Base-by-base conservation (phyloP, 2,113 vertebrate genomes). In the Datnioides undecimradiatus region DNA sequence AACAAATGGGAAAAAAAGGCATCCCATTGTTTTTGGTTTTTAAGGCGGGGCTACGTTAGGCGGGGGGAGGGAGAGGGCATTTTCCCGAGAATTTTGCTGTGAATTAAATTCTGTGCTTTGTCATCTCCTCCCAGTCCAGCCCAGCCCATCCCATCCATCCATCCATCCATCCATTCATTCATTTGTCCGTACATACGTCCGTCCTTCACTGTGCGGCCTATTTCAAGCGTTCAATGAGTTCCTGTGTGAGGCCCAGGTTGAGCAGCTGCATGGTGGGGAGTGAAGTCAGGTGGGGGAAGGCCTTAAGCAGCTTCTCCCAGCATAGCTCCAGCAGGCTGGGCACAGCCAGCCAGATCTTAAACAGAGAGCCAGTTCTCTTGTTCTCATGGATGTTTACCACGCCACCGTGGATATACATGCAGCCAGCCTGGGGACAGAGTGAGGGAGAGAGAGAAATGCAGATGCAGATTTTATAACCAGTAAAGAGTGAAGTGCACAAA, bases 351-450 rank as follows among this genome's bases (percentile, higher is more conserved):
- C 97, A 99, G 91, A 99, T 98, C 95, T 97, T 98, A 92, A 99
- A 99, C 60, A 99, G 90, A 12, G 98, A 99, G 78, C 97, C 97
- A 94, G 98, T 99, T 94, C 98, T 93, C 94, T 96, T 97, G 95
- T 99, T 98, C 84, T 99, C 96, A 0, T 97, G 96, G 95, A 99
- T 99, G 94, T 97, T 97, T 76, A 99, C 97, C 75, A 99, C 98
- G 1, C 98, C 98, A 40, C 98, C 98, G 0, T 99, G 98, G 65
- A 99, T 96, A 40, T 99, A 99, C 98, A 99, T 99, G 86, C 98
- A 99, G 88, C 98, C 98, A 0, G 98, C 97, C 98, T 99, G 25
- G 62, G 11, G 8, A 76, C 5, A 5, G 27, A 64, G 48, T 1
- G 23, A 62, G 38, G 46, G 21, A 43, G 21, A 41, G 3, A 38